Conservation (phyloP, 2,888 invertebrate species). For the Strigamia maritima region DNA sequence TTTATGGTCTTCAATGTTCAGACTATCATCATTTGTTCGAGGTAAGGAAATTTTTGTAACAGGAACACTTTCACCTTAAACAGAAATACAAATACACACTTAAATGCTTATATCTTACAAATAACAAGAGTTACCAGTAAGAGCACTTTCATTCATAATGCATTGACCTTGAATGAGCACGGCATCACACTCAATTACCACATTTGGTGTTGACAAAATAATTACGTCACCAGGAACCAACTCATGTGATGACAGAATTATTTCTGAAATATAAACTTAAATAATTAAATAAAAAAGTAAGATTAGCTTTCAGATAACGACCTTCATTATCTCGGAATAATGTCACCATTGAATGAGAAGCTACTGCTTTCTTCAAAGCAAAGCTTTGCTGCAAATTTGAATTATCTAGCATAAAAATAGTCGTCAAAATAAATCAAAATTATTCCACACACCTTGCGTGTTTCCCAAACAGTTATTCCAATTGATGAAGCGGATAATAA, state of each 20-base stretch:
- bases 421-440: conserved; percentile 16
- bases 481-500: conserved; percentile 49
- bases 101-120: not conserved
- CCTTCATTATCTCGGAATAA: conserved; percentile 50
- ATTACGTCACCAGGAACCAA: conserved; percentile 57
- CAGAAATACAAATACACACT: not conserved
- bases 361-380: conserved; percentile 53
- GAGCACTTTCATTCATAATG: conserved; percentile 58
- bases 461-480: conserved; percentile 48
- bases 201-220: conserved; percentile 51
- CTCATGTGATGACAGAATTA: conserved; percentile 50
- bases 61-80: conserved; percentile 45
- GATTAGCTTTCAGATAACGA: conserved; percentile 37
- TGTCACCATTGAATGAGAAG: conserved; percentile 51
- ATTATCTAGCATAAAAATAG: conserved; percentile 2
- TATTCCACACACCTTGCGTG: conserved; percentile 47
- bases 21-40: conserved; percentile 43
- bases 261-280: conserved; percentile 42
- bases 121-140: conserved; percentile 54
- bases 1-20: conserved; percentile 45
- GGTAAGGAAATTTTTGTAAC: conserved; percentile 45
- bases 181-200: conserved; percentile 56
- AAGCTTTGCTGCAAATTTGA: conserved; percentile 52
- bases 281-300: not conserved
- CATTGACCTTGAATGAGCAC: conserved; percentile 55